Evolutionary conservation across 2,797 vertebrate genomes (phyloP).

Genomic region (Danio albolineatus): DNA sequence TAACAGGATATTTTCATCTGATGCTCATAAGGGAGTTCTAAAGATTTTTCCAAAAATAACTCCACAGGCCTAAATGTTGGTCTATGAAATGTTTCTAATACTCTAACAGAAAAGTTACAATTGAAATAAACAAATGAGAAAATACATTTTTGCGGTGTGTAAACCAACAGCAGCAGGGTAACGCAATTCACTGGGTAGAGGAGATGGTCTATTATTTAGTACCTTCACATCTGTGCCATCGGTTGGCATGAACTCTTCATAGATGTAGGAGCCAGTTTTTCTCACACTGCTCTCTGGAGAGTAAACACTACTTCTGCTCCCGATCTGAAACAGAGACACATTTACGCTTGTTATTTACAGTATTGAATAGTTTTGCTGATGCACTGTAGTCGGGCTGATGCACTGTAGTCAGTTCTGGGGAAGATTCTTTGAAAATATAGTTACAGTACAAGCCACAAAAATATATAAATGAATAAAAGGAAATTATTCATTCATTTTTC

Average conservation of each 20-base stretch:
- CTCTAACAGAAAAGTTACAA: background rate
- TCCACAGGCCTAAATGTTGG: background rate
- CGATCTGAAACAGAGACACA: constrained; percentile 82
- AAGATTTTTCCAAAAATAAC: background rate
- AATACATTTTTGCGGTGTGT: background rate
- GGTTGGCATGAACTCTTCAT: constrained; percentile 99
- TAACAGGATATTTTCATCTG: background rate
- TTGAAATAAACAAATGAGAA: background rate
- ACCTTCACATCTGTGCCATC: constrained; percentile 99
- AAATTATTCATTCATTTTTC: no score
- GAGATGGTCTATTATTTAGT: constrained; percentile 13
- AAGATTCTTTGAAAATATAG: background rate
- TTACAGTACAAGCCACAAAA: background rate
- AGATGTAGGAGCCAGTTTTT: constrained; percentile 98
- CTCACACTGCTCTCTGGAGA: constrained; percentile 97
- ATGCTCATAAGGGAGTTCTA: background rate
- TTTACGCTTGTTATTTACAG: background rate
- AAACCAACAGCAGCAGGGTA: background rate
- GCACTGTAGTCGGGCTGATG: background rate
- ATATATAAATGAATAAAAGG: background rate
- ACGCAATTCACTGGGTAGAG: background rate
- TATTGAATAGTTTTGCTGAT: background rate
- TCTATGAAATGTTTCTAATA: background rate
- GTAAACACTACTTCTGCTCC: constrained; percentile 97
- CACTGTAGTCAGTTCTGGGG: background rate